Conservation (phyloP, 2,888 invertebrate genomes). For the Eupithecia subumbrata region DNA sequence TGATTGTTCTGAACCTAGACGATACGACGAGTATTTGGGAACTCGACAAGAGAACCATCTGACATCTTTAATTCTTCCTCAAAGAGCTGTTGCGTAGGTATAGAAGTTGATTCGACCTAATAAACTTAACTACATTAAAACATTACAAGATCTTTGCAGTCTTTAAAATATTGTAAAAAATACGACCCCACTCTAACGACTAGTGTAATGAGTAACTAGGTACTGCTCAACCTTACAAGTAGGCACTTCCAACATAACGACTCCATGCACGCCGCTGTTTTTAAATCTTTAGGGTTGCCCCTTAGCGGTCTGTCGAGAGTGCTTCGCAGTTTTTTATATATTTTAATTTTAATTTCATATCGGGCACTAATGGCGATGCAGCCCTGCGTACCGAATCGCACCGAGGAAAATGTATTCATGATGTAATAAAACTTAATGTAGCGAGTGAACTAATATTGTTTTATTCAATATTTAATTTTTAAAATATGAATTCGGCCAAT, state of each 20-base stretch:
- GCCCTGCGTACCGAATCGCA: conserved; percentile 81
- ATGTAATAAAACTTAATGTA: conserved; percentile 82
- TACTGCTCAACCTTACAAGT: conserved; percentile 5
- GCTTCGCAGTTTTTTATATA: conserved; percentile 81
- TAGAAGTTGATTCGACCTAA: no score
- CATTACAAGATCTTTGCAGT: not conserved
- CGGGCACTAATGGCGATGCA: conserved; percentile 80
- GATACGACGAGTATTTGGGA: not conserved
- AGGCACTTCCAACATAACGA: conserved; percentile 32
- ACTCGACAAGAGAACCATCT: not conserved
- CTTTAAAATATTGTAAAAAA: conserved; percentile 4
- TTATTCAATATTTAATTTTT: conserved; percentile 82
- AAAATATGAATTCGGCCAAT: conserved; percentile 71
- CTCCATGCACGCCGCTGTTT: conserved; percentile 62
- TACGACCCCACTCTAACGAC: not conserved
- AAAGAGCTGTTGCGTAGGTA: not conserved
- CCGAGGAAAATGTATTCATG: conserved; percentile 79
- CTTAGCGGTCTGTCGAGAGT: conserved; percentile 82
- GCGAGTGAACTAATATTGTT: conserved; percentile 84
- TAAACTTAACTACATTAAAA: no score
- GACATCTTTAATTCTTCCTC: not conserved
- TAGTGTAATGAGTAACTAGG: conserved; percentile 14
- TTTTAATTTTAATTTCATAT: conserved; percentile 85
- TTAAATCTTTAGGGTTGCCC: conserved; percentile 80
- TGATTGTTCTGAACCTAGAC: no score